Evolutionary conservation across 2,888 invertebrate species (phyloP).

Genomic region (Drosophila mimetica): DNA sequence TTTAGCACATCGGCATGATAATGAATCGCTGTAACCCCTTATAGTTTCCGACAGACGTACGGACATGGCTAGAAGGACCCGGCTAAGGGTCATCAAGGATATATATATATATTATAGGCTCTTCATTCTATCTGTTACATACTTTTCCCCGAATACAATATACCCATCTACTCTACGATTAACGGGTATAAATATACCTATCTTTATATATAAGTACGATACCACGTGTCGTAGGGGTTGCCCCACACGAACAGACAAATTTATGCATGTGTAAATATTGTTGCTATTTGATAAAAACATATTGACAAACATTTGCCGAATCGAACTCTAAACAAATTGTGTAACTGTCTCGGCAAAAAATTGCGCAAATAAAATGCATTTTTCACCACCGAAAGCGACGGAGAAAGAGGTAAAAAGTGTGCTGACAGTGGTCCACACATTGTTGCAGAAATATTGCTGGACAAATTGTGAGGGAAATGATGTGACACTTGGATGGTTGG

Average conservation of each 20-base stretch:
- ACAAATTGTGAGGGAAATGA: slow-evolving; percentile 19
- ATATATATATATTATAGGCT: no score
- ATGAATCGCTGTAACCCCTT: no score
- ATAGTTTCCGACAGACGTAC: no score
- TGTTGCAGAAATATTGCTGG: slow-evolving; percentile 12
- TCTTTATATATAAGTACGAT: neutral
- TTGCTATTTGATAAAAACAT: slow-evolving; percentile 72
- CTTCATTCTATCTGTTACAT: no score
- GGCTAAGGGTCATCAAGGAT: no score
- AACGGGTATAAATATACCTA: no score
- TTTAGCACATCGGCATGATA: no score
- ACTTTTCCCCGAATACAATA: no score
- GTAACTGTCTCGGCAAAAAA: slow-evolving; percentile 45
- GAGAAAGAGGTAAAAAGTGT: slow-evolving; percentile 23
- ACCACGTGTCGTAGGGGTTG: slow-evolving; percentile 5
- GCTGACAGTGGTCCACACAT: slow-evolving; percentile 30
- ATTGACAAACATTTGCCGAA: slow-evolving; percentile 76
- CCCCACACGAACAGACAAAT: slow-evolving; percentile 53
- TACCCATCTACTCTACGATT: no score
- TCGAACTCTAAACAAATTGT: slow-evolving; percentile 71
- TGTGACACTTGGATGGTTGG: neutral
- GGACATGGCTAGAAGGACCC: no score
- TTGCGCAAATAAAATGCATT: slow-evolving; percentile 32
- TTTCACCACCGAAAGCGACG: slow-evolving; percentile 6
- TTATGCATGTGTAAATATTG: slow-evolving; percentile 72